Conservation (phyloP, 2,797 vertebrate species). For the Gobio occitaniae region DNA sequence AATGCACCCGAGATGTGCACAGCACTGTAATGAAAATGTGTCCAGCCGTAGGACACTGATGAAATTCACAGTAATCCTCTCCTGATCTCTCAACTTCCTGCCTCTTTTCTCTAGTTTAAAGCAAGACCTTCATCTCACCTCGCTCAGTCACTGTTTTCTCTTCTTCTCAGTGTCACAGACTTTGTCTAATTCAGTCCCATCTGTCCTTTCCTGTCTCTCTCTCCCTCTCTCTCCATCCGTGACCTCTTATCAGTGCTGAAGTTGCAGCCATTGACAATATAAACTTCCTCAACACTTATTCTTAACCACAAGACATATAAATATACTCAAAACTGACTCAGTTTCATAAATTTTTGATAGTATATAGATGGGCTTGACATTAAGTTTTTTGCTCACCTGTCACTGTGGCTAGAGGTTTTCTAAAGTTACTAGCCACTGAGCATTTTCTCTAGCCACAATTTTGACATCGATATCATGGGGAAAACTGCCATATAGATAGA, state of each 20-base stretch:
- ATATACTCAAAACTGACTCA: background rate
- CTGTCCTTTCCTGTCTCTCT: constrained; percentile 1
- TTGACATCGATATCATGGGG: no score
- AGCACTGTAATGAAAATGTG: constrained; percentile 35
- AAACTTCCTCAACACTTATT: constrained; percentile 38
- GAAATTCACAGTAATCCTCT: constrained; percentile 53
- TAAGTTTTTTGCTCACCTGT: no score
- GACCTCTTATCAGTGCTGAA: constrained; percentile 39
- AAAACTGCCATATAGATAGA: no score
- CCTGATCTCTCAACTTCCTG: constrained; percentile 11
- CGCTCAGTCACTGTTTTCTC: constrained; percentile 10
- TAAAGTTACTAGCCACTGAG: no score
- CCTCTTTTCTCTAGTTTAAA: constrained; percentile 1
- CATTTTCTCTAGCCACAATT: no score
- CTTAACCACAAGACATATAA: background rate
- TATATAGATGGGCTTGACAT: background rate
- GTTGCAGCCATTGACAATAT: constrained; percentile 45
- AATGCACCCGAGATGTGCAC: background rate
- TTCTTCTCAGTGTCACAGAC: constrained; percentile 17
- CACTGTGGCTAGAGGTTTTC: no score
- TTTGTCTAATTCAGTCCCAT: constrained; percentile 15
- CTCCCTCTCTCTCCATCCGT: constrained; percentile 1
- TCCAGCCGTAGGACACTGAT: constrained; percentile 43
- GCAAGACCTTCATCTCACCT: constrained; percentile 46
- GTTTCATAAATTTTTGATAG: background rate